phyloP scores from a whole-genome alignment of 2,888 invertebrate species.

The Ophonus ardosiacus region DNA sequence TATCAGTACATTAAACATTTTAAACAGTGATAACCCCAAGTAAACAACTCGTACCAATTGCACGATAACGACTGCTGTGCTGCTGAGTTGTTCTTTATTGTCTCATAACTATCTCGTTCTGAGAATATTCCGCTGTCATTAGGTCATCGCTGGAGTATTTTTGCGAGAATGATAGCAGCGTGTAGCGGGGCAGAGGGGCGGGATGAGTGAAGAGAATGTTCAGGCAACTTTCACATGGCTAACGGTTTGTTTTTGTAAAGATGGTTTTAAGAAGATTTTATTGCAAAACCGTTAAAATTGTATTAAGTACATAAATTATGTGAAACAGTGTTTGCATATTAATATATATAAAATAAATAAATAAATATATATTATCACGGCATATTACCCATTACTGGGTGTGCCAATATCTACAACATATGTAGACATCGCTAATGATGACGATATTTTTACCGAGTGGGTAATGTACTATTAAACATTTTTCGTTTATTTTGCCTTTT shows the following conservation, averaged over 20 bases:
- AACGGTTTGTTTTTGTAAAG: neutral
- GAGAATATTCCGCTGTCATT: conserved; percentile 42
- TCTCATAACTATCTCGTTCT: conserved; percentile 4
- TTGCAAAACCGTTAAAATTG: conserved; percentile 10
- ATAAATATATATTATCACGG: no score
- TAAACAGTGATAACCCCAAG: conserved; percentile 13
- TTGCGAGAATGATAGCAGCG: neutral
- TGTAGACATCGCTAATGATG: no score
- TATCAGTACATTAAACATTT: conserved; percentile 12
- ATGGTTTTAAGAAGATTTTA: neutral
- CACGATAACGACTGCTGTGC: neutral
- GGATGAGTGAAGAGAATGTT: conserved; percentile 1
- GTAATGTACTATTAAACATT: no score
- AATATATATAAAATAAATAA: no score
- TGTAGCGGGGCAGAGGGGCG: neutral
- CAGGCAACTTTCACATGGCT: conserved; percentile 18
- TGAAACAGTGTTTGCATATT: neutral
- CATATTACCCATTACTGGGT: no score
- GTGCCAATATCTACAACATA: no score
- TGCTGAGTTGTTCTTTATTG: conserved; percentile 5
- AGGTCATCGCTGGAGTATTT: conserved; percentile 32
- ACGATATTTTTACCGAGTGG: no score
- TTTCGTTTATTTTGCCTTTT: no score
- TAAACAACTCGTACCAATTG: conserved; percentile 25
- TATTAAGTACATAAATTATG: neutral